These are phyloP conservation scores for Cinara cedri DNA, from an alignment of 2,888 invertebrate genomes.

Conservation along the genomic window DNA sequence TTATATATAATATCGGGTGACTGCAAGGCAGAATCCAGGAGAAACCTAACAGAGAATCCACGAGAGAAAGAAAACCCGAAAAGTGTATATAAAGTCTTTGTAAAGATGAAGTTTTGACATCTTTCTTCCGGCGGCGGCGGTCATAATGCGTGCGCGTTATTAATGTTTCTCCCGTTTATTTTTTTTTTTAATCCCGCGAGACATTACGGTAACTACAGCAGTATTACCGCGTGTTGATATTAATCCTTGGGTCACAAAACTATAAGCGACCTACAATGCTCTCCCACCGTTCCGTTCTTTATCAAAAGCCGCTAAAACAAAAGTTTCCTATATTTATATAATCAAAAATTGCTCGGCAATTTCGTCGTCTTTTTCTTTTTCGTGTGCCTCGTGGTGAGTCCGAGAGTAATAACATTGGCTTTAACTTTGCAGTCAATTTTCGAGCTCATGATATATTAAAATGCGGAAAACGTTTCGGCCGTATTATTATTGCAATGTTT, in stretches of 20 bases:
- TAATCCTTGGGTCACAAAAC: conserved; percentile 15
- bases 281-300: neutral
- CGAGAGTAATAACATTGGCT: no score
- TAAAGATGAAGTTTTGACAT: conserved; percentile 28
- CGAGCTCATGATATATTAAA: no score
- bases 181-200: conserved; percentile 28
- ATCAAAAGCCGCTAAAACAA: no score
- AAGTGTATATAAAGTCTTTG: neutral
- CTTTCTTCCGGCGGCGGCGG: conserved; percentile 3
- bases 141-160: neutral
- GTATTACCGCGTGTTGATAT: conserved; percentile 13
- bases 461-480: no score
- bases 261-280: neutral
- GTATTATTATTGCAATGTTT: no score
- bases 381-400: no score
- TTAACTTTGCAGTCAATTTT: no score
- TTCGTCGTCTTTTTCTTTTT: no score
- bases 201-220: conserved; percentile 1
- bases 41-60: neutral
- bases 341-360: no score
- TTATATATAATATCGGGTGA: no score
- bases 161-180: conserved; percentile 28
- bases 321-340: no score
- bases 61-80: neutral
- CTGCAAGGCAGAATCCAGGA: no score